Evolutionary conservation across 2,797 vertebrate species (phyloP).

Genomic region (Acanthurus tractus): DNA sequence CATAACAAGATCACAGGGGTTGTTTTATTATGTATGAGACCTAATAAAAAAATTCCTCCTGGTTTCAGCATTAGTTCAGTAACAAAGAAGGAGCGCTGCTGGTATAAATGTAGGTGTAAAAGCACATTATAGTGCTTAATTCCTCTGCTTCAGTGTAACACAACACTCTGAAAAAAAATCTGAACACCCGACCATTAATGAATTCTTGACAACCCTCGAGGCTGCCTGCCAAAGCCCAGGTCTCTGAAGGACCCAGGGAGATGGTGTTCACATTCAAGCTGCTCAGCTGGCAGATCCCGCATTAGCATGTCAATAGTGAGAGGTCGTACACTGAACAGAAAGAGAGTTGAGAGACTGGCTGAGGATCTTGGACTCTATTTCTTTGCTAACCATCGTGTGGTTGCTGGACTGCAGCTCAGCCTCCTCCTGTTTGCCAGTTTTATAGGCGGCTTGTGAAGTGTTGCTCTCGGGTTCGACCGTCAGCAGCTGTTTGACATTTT

Average conservation of each 20-base stretch:
- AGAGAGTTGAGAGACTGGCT: slow-evolving; percentile 32
- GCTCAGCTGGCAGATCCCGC: slow-evolving; percentile 75
- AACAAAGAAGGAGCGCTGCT: slow-evolving; percentile 25
- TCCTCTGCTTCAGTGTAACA: slow-evolving; percentile 20
- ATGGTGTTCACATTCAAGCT: slow-evolving; percentile 78
- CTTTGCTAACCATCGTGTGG: slow-evolving; percentile 40
- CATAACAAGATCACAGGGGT: slow-evolving; percentile 50
- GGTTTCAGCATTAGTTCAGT: slow-evolving; percentile 24
- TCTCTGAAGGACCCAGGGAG: slow-evolving; percentile 70
- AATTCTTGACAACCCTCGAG: slow-evolving; percentile 55
- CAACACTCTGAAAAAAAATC: slow-evolving; percentile 33
- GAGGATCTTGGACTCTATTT: slow-evolving; percentile 50
- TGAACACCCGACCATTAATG: slow-evolving; percentile 36
- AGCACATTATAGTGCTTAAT: slow-evolving; percentile 2
- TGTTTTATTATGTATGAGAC: slow-evolving; percentile 65
- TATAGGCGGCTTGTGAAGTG: slow-evolving; percentile 51
- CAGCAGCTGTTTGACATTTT: slow-evolving; percentile 67
- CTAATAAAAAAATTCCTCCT: slow-evolving; percentile 38
- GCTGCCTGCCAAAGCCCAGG: slow-evolving; percentile 57
- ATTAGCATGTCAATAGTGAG: slow-evolving; percentile 87
- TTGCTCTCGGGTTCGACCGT: slow-evolving; percentile 37
- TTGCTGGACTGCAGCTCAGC: slow-evolving; percentile 47
- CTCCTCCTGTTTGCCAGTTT: slow-evolving; percentile 47
- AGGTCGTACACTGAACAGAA: slow-evolving; percentile 40
- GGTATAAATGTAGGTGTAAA: slow-evolving; percentile 25